phyloP scores from a whole-genome alignment of 2,888 invertebrate species.

The Stramonita haemastoma region DNA sequence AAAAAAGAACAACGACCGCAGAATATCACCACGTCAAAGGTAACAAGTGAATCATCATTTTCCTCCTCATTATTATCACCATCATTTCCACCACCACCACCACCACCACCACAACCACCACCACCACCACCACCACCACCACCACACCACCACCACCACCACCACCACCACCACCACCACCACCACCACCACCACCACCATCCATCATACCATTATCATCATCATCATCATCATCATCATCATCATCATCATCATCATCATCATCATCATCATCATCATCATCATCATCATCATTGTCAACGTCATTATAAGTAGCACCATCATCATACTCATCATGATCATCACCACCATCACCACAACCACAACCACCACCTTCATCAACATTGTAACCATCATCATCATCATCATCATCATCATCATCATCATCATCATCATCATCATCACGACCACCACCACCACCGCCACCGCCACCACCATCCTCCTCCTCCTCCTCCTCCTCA shows the following conservation, averaged over 20 bases:
- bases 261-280: background rate
- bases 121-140: background rate
- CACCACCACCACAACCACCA: background rate
- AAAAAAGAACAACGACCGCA: too few species aligned
- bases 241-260: background rate
- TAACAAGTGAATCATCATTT: too few species aligned
- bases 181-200: background rate
- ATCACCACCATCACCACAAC: background rate
- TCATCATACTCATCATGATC: background rate
- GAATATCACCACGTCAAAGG: too few species aligned
- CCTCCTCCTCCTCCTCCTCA: background rate
- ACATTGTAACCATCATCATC: background rate
- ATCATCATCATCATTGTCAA: background rate
- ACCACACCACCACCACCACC: background rate
- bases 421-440: background rate
- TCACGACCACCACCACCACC: background rate
- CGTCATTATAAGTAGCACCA: too few species aligned
- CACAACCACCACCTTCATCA: too few species aligned
- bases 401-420: slow-evolving; percentile 2
- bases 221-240: slow-evolving; percentile 2
- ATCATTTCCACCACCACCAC: background rate
- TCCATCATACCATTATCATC: background rate
- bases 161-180: background rate
- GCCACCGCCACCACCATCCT: background rate
- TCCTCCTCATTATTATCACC: too few species aligned